phyloP scores from a whole-genome alignment of 1,140 invertebrate genomes.

The Drosophila kikkawai region DNA sequence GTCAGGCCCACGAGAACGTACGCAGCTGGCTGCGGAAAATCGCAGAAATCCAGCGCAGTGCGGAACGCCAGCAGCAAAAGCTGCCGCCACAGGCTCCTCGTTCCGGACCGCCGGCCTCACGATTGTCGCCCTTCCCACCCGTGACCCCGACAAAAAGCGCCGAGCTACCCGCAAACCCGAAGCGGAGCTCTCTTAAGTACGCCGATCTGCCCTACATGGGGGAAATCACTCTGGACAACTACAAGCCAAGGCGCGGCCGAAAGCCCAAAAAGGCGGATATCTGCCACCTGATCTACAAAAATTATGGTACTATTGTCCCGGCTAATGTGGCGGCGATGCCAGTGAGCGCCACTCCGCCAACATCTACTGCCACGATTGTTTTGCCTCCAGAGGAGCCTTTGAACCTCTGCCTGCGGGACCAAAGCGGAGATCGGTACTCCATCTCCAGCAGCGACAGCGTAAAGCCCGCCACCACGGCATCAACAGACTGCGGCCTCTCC shows the following conservation, averaged over 20 bases:
- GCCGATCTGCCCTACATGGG: conserved; percentile 96
- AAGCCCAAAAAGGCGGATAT: conserved; percentile 96
- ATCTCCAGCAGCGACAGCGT: conserved; percentile 78
- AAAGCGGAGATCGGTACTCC: conserved; percentile 72
- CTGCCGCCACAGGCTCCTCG: conserved; percentile 15
- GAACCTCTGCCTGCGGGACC: conserved; percentile 92
- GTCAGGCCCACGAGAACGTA: conserved; percentile 87
- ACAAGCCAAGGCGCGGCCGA: conserved; percentile 91
- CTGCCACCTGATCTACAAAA: conserved; percentile 95
- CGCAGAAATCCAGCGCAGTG: conserved; percentile 88
- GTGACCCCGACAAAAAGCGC: conserved; percentile 63
- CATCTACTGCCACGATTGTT: not conserved
- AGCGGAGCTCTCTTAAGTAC: conserved; percentile 88
- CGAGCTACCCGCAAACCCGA: conserved; percentile 13
- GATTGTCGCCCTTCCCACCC: conserved; percentile 22
- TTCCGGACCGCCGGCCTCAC: not conserved
- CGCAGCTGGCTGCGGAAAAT: conserved; percentile 91
- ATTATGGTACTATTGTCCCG: conserved; percentile 93
- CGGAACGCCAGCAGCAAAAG: conserved; percentile 71
- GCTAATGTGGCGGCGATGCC: conserved; percentile 5
- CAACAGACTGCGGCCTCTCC: conserved; percentile 63
- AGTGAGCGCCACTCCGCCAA: conserved; percentile 10
- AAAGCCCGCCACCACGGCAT: conserved; percentile 38
- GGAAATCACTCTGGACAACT: conserved; percentile 94
- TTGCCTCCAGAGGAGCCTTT: conserved; percentile 88